Conservation (phyloP, 2,113 vertebrate species). For the Cyprinus carpio region DNA sequence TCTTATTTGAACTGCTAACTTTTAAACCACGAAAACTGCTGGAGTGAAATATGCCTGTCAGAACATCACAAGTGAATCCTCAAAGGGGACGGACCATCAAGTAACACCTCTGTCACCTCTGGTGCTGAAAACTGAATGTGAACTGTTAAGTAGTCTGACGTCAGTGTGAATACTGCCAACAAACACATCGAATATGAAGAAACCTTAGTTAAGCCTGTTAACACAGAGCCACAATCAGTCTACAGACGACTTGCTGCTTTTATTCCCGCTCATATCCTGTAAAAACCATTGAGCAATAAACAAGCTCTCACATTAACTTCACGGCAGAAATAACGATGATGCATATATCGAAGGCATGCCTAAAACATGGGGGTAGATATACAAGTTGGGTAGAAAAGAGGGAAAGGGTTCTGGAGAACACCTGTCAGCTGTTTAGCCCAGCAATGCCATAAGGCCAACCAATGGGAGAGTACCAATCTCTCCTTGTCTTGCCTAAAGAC, state of each 20-base stretch:
- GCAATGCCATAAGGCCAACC: slow-evolving; percentile 60
- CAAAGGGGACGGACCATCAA: slow-evolving; percentile 41
- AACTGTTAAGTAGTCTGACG: slow-evolving; percentile 47
- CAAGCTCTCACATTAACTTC: slow-evolving; percentile 23
- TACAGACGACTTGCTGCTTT: slow-evolving; percentile 27
- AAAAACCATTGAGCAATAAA: slow-evolving; percentile 31
- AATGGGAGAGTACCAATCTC: slow-evolving; percentile 59
- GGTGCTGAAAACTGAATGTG: slow-evolving; percentile 34
- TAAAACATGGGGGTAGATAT: background rate
- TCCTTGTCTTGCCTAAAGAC: slow-evolving; percentile 35
- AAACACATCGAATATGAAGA: slow-evolving; percentile 1
- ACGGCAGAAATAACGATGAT: slow-evolving; percentile 22
- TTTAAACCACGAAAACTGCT: background rate
- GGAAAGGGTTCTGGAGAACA: slow-evolving; percentile 70
- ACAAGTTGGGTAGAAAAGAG: slow-evolving; percentile 62
- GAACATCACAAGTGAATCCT: slow-evolving; percentile 26
- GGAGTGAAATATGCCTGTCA: background rate
- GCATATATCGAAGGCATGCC: slow-evolving; percentile 9
- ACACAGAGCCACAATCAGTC: background rate
- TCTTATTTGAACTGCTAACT: background rate
- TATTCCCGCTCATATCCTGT: slow-evolving; percentile 19
- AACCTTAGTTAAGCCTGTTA: slow-evolving; percentile 16
- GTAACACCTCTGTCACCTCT: slow-evolving; percentile 48
- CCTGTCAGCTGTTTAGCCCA: slow-evolving; percentile 71
- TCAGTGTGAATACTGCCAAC: slow-evolving; percentile 43